Evolutionary conservation across 2,797 vertebrate genomes (phyloP), one percentile per base, ranked within the genome.

Genomic region (Darevskia mixta): DNA sequence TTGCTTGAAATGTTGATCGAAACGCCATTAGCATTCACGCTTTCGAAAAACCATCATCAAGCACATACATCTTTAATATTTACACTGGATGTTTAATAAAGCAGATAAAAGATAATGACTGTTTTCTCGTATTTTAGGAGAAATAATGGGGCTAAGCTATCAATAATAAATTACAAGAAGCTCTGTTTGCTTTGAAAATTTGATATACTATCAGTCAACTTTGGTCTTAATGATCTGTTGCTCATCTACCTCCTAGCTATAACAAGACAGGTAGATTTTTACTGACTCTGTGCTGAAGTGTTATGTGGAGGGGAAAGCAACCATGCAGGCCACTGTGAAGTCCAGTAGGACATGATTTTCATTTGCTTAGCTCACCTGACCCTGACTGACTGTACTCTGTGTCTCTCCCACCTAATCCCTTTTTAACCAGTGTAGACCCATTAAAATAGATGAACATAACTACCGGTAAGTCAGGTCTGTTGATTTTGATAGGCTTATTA

Each of bases 21-120:
- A 18, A 45, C 29, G 17, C 25, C 66, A 87, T 91, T 91, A 91
- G 76, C 13, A 85, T 76, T 67, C 71, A 66, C 23, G n/a, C 41
- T 11, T 86, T 89, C 43, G 76, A 83, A 87, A 94, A 66, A 55
- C 35, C 32, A 8, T 5, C 27, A 7, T 18, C 61, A 64, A 64
- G 61, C 61, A 49, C 49, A 86, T 85, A 87, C 58, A 82, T 64
- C 41, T 82, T 64, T 85, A 79, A 77, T 83, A 66, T 38, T 79
- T 66, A 80, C 82, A 29, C 35, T 84, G 64, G 72, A 72, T 85
- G 77, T 88, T 82, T 85, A 81, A 88, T 85, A 88, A 82, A 87
- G n/a, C 49, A 85, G 64, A 88, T 77, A 85, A 90, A 85, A 88
- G 66, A 75, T 83, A 83, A 85, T 86, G 72, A 88, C 71, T 77